Percentiles rank a stretch among this genome's conserved stretches.
phyloP scores from a whole-genome alignment of 2,888 invertebrate species.

The Meandrusa payeni region DNA sequence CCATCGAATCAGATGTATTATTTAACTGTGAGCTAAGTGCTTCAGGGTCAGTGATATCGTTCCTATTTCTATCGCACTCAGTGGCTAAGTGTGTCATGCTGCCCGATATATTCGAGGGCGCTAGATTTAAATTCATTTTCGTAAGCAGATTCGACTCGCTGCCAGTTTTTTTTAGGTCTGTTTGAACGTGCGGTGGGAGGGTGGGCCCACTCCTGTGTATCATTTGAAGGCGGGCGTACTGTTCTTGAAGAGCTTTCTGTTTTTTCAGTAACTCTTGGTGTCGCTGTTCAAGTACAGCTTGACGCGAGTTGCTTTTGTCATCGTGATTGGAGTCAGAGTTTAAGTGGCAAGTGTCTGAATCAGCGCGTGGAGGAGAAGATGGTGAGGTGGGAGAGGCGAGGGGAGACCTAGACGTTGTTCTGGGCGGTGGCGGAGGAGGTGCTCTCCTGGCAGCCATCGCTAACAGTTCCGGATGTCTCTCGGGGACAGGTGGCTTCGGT shows the following conservation, averaged over 20 bases:
- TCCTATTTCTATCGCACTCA: slow-evolving; percentile 35
- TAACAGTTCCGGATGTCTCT: slow-evolving; percentile 88
- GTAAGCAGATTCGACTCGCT: slow-evolving; percentile 92
- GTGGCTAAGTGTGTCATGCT: slow-evolving; percentile 65
- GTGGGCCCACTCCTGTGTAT: slow-evolving; percentile 89
- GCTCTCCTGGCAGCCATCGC: slow-evolving; percentile 86
- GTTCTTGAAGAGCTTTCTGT: slow-evolving; percentile 93
- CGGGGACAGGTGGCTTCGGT: slow-evolving; percentile 90
- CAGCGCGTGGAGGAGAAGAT: slow-evolving; percentile 74
- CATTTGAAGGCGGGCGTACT: slow-evolving; percentile 93
- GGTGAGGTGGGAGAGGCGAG: slow-evolving; percentile 91
- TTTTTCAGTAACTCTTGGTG: slow-evolving; percentile 94
- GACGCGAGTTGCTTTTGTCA: slow-evolving; percentile 68
- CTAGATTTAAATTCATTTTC: slow-evolving; percentile 89
- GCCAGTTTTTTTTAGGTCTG: slow-evolving; percentile 91
- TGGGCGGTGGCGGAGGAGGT: slow-evolving; percentile 95
- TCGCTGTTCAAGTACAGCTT: slow-evolving; percentile 90
- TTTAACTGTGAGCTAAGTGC: slow-evolving; percentile 28
- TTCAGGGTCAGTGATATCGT: slow-evolving; percentile 22
- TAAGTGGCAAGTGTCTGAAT: slow-evolving; percentile 87
- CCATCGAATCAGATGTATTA: slow-evolving; percentile 46
- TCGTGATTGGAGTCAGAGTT: slow-evolving; percentile 47
- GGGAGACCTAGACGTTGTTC: slow-evolving; percentile 93
- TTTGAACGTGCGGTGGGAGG: slow-evolving; percentile 82
- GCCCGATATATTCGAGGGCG: slow-evolving; percentile 61